A percentile compares a stretch with the other conserved stretches of the same genome.
Conservation (phyloP, 2,888 invertebrate species). For the Elysia crispata region DNA sequence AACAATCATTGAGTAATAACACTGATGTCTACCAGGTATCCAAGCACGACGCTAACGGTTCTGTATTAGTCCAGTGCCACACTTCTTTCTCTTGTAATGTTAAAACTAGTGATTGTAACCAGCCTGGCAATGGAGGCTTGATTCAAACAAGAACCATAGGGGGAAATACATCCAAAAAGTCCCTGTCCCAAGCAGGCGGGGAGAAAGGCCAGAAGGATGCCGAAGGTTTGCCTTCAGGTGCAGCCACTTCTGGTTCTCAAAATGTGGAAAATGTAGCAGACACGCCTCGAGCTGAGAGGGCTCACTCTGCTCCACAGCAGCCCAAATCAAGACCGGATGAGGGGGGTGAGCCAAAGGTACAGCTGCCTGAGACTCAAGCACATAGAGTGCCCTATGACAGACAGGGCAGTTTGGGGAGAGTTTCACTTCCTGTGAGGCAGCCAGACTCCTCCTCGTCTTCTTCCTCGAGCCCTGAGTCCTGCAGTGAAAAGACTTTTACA, state of each 20-base stretch:
- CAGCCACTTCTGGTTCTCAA: slow-evolving; percentile 11
- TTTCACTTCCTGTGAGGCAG: slow-evolving; percentile 43
- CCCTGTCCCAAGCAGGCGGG: slow-evolving; percentile 50
- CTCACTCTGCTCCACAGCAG: neutral
- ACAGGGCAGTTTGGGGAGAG: slow-evolving; percentile 44
- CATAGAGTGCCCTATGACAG: neutral
- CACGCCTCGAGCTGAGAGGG: neutral
- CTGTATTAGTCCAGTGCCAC: too few relatives aligned
- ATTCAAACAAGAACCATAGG: slow-evolving; percentile 46
- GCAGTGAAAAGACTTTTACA: slow-evolving; percentile 42
- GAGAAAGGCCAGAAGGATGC: slow-evolving; percentile 36
- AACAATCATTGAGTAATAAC: too few relatives aligned
- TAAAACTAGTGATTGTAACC: too few relatives aligned
- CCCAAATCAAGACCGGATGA: neutral
- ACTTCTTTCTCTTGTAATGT: too few relatives aligned
- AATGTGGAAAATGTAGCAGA: slow-evolving; percentile 21
- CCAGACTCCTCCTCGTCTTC: slow-evolving; percentile 53
- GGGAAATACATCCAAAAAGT: slow-evolving; percentile 46
- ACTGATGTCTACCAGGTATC: neutral
- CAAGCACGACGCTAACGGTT: neutral
- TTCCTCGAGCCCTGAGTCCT: slow-evolving; percentile 47
- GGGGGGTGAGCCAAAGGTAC: neutral
- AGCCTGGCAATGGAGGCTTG: slow-evolving; percentile 25
- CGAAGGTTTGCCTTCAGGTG: neutral
- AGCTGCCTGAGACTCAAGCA: neutral